Conservation (phyloP, 2,113 vertebrate species). For the Grammomys dolichurus region DNA sequence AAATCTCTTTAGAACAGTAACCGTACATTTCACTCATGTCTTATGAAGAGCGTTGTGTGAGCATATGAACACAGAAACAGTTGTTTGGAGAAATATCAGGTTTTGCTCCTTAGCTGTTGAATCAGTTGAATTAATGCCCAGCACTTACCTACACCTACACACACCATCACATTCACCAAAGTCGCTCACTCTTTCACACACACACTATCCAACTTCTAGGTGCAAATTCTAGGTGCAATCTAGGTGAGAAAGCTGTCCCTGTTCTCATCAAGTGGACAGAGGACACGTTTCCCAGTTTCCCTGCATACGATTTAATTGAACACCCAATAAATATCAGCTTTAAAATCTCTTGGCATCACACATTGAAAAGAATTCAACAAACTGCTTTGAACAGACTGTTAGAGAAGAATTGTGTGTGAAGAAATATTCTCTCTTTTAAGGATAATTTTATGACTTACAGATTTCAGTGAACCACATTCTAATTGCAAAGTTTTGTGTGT, state of each 20-base stretch:
- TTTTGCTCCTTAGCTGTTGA: neutral
- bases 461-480: conserved; percentile 10
- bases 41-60: neutral
- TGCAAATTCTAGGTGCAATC: neutral
- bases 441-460: neutral
- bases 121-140: neutral
- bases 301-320: neutral
- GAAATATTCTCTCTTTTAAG: conserved; percentile 9
- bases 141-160: too few species aligned
- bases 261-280: neutral
- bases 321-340: conserved; percentile 6
- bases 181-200: neutral
- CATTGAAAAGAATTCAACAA: conserved; percentile 1
- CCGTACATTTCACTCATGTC: neutral
- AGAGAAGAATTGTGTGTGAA: conserved; percentile 18
- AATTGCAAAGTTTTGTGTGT: conserved; percentile 51
- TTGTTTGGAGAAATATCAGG: neutral
- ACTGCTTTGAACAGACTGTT: conserved; percentile 30
- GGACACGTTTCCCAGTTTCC: neutral
- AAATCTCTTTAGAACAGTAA: neutral
- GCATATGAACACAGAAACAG: neutral
- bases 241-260: neutral
- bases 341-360: conserved; percentile 22
- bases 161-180: neutral
- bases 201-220: neutral